These are phyloP conservation scores for Nipponia nippon DNA, from an alignment of 2,113 vertebrate genomes.

Conservation along the genomic window DNA sequence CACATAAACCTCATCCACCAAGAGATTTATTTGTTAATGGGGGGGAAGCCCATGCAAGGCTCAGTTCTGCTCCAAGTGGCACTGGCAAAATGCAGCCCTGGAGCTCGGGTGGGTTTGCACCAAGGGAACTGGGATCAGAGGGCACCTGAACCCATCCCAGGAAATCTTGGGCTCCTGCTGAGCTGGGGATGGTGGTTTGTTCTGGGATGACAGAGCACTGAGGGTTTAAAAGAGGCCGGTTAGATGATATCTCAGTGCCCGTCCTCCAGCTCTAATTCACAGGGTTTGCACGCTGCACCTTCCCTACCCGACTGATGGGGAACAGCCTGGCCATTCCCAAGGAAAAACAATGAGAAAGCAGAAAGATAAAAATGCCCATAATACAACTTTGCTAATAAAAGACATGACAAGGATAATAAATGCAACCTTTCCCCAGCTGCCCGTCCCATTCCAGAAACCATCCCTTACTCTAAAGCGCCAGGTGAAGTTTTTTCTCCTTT, in stretches of 20 bases:
- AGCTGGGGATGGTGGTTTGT: background rate
- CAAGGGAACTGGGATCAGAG: background rate
- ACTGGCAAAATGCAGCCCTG: fast-evolving
- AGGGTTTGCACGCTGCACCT: background rate
- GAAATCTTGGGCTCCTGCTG: background rate
- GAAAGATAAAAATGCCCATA: background rate
- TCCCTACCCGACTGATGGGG: fast-evolving
- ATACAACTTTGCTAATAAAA: background rate
- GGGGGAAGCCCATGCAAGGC: fast-evolving
- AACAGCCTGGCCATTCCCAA: background rate
- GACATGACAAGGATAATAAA: background rate
- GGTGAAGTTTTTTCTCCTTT: background rate
- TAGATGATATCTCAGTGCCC: background rate
- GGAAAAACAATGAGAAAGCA: background rate
- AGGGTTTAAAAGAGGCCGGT: background rate
- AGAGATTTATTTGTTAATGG: background rate
- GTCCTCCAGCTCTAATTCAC: background rate
- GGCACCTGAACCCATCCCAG: background rate
- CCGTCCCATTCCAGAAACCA: background rate
- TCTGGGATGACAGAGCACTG: background rate
- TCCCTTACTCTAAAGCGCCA: background rate
- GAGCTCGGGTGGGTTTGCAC: background rate
- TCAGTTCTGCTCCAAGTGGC: background rate
- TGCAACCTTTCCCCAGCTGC: background rate
- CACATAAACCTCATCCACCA: background rate